Percentiles rank a stretch among this genome's conserved stretches.
These are phyloP conservation scores for Microctonus brassicae DNA, from an alignment of 2,888 invertebrate genomes.

Conservation along the genomic window DNA sequence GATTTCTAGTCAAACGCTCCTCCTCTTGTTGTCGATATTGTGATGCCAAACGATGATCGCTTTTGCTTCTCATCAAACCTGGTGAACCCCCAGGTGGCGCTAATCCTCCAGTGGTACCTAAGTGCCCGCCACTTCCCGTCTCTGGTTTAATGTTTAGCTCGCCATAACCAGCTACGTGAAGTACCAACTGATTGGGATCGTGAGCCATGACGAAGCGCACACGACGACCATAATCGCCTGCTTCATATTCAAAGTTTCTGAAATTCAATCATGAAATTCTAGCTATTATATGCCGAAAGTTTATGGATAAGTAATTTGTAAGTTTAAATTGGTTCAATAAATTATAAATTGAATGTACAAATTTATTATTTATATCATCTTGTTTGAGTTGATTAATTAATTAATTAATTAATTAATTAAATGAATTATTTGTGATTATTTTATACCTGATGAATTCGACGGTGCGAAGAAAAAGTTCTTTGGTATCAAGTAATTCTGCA, in stretches of 20 bases:
- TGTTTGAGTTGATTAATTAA: neutral
- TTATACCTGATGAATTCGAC: conserved; percentile 85
- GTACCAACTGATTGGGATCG: conserved; percentile 91
- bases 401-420: too few species aligned
- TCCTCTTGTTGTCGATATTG: conserved; percentile 92
- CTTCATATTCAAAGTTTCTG: conserved; percentile 93
- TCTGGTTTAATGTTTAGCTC: conserved; percentile 86
- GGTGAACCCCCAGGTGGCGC: conserved; percentile 76
- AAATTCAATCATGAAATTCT: conserved; percentile 5
- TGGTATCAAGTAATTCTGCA: conserved; percentile 92
- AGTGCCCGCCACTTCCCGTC: conserved; percentile 64
- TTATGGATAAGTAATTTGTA: neutral
- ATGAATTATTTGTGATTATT: neutral
- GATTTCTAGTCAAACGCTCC: conserved; percentile 65
- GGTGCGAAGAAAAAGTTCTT: conserved; percentile 95
- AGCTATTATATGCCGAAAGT: conserved; percentile 5
- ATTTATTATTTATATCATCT: neutral
- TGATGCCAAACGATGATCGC: conserved; percentile 90
- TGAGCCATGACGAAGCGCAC: conserved; percentile 90
- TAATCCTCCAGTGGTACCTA: conserved; percentile 71
- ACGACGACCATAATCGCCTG: conserved; percentile 87
- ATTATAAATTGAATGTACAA: neutral
- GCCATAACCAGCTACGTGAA: conserved; percentile 90
- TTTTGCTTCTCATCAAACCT: conserved; percentile 92
- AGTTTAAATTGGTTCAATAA: neutral